Conservation (phyloP, 2,797 vertebrate genomes). For the Harpagifer antarcticus region DNA sequence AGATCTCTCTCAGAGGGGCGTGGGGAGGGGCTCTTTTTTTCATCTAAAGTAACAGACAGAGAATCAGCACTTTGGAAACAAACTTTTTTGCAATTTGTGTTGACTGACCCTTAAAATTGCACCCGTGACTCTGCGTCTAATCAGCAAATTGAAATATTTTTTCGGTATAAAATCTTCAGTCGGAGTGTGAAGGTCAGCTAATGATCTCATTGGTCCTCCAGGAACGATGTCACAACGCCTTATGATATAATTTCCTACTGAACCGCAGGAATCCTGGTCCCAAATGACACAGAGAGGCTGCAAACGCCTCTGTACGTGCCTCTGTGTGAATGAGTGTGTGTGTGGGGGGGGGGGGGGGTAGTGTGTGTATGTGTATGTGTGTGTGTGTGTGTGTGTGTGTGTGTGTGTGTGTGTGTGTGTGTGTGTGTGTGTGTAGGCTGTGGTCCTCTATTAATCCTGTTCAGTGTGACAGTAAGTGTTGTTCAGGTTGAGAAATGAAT, state of each 20-base stretch:
- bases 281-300: constrained; percentile 10
- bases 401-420: constrained; percentile 10
- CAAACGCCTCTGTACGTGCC: neutral
- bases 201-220: constrained; percentile 49
- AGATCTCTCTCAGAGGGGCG: too few species aligned
- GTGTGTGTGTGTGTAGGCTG: constrained; percentile 23
- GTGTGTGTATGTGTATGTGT: neutral
- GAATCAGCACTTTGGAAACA: too few species aligned
- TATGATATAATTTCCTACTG: constrained; percentile 51
- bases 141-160: too few species aligned
- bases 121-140: neutral
- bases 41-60: too few species aligned
- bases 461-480: constrained; percentile 66
- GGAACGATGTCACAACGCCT: constrained; percentile 48
- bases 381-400: constrained; percentile 31
- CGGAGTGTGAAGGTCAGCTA: constrained; percentile 11
- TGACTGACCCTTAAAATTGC: neutral
- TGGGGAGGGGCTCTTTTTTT: too few species aligned
- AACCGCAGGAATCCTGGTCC: constrained; percentile 21
- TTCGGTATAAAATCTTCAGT: neutral
- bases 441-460: constrained; percentile 58
- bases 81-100: too few species aligned
- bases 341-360: too few species aligned
- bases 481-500: constrained; percentile 71
- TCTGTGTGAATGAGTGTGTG: neutral